Evolutionary conservation across 2,113 vertebrate genomes (phyloP).

Genomic region (Onychostruthus taczanowskii): DNA sequence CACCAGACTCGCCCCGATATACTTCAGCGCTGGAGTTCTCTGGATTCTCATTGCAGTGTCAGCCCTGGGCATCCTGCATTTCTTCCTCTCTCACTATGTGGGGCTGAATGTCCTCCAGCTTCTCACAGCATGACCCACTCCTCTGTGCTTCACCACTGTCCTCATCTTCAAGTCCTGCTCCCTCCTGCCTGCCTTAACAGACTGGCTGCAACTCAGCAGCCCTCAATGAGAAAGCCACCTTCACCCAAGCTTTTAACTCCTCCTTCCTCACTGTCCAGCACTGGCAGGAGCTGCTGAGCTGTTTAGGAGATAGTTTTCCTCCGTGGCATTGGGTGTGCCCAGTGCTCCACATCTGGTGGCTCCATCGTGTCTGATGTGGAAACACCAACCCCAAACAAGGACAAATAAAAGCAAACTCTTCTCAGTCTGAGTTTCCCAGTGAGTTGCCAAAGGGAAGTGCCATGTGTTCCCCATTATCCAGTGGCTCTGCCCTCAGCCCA

Average conservation of each 20-base stretch:
- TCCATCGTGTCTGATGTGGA: accelerated
- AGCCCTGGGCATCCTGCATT: conserved; percentile 62
- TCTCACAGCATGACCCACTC: background rate
- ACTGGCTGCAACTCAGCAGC: background rate
- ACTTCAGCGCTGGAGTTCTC: conserved; percentile 66
- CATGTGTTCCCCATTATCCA: background rate
- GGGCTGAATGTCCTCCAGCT: conserved; percentile 45
- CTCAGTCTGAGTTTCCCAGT: background rate
- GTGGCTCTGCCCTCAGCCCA: background rate
- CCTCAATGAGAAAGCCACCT: background rate
- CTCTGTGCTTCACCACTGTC: background rate
- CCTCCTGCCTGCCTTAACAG: background rate
- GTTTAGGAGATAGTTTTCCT: background rate
- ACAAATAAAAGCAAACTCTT: background rate
- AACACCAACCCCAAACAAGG: background rate
- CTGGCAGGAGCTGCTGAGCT: background rate
- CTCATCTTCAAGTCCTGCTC: background rate
- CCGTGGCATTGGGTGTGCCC: background rate
- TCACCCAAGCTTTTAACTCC: background rate
- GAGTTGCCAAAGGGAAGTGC: background rate
- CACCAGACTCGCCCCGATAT: conserved; percentile 69
- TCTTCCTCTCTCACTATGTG: conserved; percentile 55
- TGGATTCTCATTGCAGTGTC: conserved; percentile 66
- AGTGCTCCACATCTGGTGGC: background rate
- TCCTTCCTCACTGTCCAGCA: background rate